phyloP scores from a whole-genome alignment of 1,140 invertebrate species.

The Piezodorus guildinii region DNA sequence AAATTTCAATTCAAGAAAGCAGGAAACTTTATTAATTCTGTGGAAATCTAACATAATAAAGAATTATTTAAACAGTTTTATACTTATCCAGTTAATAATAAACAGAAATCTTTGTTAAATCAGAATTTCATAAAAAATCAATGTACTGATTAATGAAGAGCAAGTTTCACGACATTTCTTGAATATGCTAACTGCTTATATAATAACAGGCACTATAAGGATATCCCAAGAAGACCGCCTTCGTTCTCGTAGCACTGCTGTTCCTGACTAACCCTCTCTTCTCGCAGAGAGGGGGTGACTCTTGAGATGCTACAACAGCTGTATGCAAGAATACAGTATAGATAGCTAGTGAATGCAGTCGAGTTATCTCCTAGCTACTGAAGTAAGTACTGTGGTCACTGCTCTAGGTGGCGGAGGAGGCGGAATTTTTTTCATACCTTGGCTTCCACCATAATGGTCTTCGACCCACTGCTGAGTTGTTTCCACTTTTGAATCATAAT shows the following conservation, averaged over 20 bases:
- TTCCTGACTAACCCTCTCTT: not conserved
- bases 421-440: slow-evolving; percentile 48
- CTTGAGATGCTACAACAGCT: no score
- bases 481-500: slow-evolving; percentile 31
- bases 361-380: slow-evolving; percentile 20
- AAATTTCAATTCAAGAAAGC: no score
- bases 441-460: slow-evolving; percentile 60
- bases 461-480: slow-evolving; percentile 58
- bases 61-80: no score
- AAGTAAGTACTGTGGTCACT: slow-evolving; percentile 59
- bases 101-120: no score
- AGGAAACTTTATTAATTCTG: no score
- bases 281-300: not conserved
- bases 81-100: no score
- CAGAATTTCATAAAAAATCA: no score
- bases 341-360: not conserved
- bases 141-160: no score
- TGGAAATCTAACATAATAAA: no score
- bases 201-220: slow-evolving; percentile 1
- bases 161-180: not conserved
- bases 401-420: slow-evolving; percentile 66
- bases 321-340: no score
- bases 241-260: not conserved
- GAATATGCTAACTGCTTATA: not conserved
- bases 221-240: not conserved